Percentiles rank a stretch among this genome's conserved stretches.
Evolutionary conservation across 1,140 invertebrate genomes (phyloP).

Genomic region (Paraescarpia echinospica): DNA sequence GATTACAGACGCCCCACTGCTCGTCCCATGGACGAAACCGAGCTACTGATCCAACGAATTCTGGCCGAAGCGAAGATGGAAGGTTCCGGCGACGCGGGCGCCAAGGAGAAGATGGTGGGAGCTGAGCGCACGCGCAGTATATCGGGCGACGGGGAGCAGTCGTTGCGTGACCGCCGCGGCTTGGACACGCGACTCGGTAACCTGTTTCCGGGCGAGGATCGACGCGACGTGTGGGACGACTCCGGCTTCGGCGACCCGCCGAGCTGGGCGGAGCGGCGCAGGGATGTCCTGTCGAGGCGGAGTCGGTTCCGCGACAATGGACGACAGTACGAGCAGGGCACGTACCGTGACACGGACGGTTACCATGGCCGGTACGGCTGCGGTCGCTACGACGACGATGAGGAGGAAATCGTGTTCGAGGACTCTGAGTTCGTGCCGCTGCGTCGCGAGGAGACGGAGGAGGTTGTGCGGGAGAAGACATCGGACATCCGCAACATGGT

Average conservation of each 20-base stretch:
- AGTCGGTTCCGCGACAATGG: constrained; percentile 11
- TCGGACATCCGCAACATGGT: constrained; percentile 11
- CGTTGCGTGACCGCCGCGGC: not conserved
- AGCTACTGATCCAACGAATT: constrained; percentile 21
- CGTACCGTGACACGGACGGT: not conserved
- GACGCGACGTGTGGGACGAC: not conserved
- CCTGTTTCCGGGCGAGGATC: not conserved
- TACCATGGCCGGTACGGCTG: not conserved
- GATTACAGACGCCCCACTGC: not conserved
- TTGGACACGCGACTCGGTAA: not conserved
- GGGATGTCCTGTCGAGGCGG: not conserved
- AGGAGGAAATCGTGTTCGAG: not conserved
- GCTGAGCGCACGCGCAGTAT: not conserved
- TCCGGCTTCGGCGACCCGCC: not conserved
- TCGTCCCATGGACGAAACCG: not conserved
- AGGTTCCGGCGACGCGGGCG: not conserved
- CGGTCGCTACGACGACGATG: not conserved
- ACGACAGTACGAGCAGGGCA: not conserved
- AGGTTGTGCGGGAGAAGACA: constrained; percentile 8
- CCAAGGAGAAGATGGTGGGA: not conserved
- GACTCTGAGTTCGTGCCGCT: constrained; percentile 11
- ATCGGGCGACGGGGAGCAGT: not conserved
- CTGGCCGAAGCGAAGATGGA: constrained; percentile 15
- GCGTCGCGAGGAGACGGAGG: constrained; percentile 19
- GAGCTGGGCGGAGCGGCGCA: not conserved